These are phyloP conservation scores for Gulo gulo DNA, from an alignment of 2,113 vertebrate genomes.

Conservation along the genomic window DNA sequence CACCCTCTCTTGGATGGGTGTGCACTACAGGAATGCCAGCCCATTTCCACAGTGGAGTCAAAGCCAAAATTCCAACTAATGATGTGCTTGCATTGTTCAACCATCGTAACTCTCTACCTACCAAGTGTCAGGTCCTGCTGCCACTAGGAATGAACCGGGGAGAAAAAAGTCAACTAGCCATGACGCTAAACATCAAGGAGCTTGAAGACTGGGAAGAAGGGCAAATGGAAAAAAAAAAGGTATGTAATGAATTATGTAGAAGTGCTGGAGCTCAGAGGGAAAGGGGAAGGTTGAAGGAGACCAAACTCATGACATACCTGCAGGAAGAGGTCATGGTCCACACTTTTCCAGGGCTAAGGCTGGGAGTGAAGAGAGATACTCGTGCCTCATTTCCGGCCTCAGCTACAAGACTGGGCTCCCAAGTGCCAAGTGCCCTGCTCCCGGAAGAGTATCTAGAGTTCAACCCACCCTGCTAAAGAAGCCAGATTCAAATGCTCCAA, in stretches of 20 bases:
- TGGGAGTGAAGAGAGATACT: not conserved
- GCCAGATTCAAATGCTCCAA: not conserved
- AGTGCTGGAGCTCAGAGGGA: not conserved
- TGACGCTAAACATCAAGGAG: not conserved
- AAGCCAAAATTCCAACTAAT: not conserved
- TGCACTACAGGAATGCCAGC: not conserved
- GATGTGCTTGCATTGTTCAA: not conserved
- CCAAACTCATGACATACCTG: too few species aligned
- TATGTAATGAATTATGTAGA: not conserved
- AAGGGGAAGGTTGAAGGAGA: not conserved
- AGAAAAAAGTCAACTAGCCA: not conserved
- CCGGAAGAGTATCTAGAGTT: not conserved
- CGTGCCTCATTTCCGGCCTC: not conserved
- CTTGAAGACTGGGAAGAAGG: not conserved
- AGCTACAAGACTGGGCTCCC: not conserved
- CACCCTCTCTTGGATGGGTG: not conserved
- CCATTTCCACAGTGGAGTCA: not conserved
- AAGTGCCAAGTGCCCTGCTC: too few species aligned
- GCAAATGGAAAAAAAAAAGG: not conserved
- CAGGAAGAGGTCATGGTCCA: not conserved
- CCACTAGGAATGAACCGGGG: not conserved
- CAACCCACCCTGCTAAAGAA: not conserved
- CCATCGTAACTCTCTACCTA: not conserved
- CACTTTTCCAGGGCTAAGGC: not conserved
- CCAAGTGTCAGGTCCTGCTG: not conserved